phyloP scores from a whole-genome alignment of 2,113 vertebrate species.

The Ammodytes marinus region DNA sequence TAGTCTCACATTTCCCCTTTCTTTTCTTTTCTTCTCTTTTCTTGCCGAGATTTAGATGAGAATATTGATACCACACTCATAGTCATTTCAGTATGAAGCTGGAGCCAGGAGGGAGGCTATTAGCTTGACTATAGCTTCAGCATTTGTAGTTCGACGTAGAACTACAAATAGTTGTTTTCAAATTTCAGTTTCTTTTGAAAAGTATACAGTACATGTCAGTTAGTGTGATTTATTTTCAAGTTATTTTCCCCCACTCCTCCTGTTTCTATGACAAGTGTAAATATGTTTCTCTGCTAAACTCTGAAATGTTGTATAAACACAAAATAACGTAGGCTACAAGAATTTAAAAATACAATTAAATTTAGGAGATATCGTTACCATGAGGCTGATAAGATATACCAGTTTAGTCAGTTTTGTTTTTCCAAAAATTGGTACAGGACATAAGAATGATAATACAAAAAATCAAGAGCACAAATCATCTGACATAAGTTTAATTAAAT shows the following conservation, averaged over 20 bases:
- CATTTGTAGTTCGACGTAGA: neutral
- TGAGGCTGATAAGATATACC: neutral
- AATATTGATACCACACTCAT: constrained; percentile 7
- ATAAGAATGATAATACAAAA: neutral
- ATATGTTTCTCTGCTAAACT: neutral
- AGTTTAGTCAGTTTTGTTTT: neutral
- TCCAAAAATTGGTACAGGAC: neutral
- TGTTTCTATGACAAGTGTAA: neutral
- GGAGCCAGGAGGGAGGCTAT: neutral
- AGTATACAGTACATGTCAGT: neutral
- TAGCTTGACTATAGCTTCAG: constrained; percentile 4
- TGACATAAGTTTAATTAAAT: neutral
- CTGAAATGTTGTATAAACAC: neutral
- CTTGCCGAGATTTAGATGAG: neutral
- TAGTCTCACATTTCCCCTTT: neutral
- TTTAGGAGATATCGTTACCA: neutral
- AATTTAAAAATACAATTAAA: neutral
- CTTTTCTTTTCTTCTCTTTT: neutral
- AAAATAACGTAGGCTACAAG: neutral
- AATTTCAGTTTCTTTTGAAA: neutral
- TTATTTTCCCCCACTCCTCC: neutral
- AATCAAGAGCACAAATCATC: neutral
- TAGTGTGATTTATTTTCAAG: neutral
- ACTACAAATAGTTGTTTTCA: neutral
- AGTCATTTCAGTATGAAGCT: neutral